phyloP scores from a whole-genome alignment of 2,113 vertebrate species.

The Eulacestoma nigropectus region DNA sequence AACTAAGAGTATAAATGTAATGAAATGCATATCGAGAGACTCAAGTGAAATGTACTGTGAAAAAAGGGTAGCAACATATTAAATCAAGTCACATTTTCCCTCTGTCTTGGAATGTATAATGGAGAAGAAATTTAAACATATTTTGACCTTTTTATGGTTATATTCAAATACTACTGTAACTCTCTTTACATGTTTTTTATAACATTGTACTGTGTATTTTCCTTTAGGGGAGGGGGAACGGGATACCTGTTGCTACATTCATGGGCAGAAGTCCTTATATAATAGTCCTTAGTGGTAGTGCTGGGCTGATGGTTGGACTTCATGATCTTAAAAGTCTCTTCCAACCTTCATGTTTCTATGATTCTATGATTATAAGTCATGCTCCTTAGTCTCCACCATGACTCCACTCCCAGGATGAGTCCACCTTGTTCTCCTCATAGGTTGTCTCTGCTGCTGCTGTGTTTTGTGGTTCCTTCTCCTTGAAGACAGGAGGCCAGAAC shows the following conservation, averaged over 20 bases:
- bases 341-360: background rate
- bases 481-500: background rate
- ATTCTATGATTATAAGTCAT: background rate
- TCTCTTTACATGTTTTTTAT: background rate
- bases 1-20: background rate
- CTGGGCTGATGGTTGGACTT: background rate
- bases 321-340: background rate
- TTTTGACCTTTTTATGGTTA: background rate
- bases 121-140: background rate
- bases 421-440: background rate
- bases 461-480: background rate
- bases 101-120: background rate
- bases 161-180: background rate
- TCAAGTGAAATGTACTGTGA: background rate
- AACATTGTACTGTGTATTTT: background rate
- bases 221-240: accelerated
- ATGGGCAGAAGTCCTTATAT: background rate
- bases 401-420: background rate
- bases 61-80: background rate
- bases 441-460: background rate
- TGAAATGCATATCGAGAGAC: background rate
- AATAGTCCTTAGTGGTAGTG: background rate
- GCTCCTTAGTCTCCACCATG: background rate
- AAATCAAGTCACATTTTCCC: background rate
- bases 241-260: background rate